phyloP scores from a whole-genome alignment of 2,797 vertebrate species.

The Neosilurus hyrtlii region DNA sequence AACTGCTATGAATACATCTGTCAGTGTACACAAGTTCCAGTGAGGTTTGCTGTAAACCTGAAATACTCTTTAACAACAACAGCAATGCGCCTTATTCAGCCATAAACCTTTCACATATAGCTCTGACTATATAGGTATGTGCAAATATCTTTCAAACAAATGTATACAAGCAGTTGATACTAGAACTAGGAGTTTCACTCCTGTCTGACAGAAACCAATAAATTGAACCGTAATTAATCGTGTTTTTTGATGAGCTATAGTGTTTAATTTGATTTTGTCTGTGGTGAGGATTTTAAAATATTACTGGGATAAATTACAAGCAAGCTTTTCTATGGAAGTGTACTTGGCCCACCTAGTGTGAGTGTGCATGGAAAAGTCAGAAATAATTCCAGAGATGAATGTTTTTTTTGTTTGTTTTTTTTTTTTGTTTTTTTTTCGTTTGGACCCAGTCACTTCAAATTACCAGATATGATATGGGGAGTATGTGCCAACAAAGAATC shows the following conservation, averaged over 20 bases:
- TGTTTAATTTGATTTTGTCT: not conserved
- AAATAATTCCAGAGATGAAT: too few relatives aligned
- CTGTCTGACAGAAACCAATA: not conserved
- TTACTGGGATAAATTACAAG: not conserved
- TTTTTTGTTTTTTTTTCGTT: too few relatives aligned
- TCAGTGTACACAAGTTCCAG: conserved; percentile 58
- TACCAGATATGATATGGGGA: too few relatives aligned
- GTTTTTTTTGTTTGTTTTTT: too few relatives aligned
- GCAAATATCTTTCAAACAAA: conserved; percentile 37
- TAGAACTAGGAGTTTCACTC: conserved; percentile 13
- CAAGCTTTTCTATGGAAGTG: not conserved
- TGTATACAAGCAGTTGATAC: not conserved
- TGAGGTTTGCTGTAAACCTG: conserved; percentile 67
- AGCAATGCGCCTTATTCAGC: conserved; percentile 24
- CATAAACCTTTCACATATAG: conserved; percentile 23
- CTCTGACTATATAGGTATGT: conserved; percentile 3
- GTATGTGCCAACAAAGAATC: too few relatives aligned
- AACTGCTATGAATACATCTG: conserved; percentile 68
- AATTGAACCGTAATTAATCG: not conserved
- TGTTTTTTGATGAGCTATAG: not conserved
- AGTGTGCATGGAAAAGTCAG: too few relatives aligned
- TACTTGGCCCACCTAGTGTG: too few relatives aligned
- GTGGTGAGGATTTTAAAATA: not conserved
- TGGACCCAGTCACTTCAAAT: too few relatives aligned
- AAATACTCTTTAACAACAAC: conserved; percentile 70